Base-by-base conservation (phyloP, 2,888 invertebrate genomes). In the Microctonus brassicae region DNA sequence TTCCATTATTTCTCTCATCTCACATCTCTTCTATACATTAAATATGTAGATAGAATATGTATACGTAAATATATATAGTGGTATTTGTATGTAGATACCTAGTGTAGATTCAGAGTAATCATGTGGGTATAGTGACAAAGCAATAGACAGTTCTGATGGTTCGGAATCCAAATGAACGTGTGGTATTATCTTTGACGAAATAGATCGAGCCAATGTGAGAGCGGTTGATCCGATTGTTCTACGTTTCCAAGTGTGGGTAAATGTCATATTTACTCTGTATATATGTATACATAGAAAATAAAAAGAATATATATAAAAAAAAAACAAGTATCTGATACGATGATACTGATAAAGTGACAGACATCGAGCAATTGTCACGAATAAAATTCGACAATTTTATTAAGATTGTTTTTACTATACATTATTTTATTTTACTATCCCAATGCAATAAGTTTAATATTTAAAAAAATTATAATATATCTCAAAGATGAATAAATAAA, bases 371-470 rank as follows among this genome's bases (percentile, higher is more conserved):
- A 39, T n/a, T 42, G 29, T 39, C 39, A 13, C n/a, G n/a, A 13
- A 39, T 13, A 13, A 39, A 69, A 61, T 62, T 52, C 52, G 47
- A 69, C 69, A 53, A 69, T 69, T 69, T 52, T 33, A 26, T 61
- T 52, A 61, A 47, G 42, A 69, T 69, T 69, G 68, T 24, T 61
- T 52, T 52, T 60, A 33, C 68, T 29, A 55, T 11, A 22, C n/a
- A 22, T 55, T 4, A 5, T 9, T 0, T 6, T 20, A 13, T 11
- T 55, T 24, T 22, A 55, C 26, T 24, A 55, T 11, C 20, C 20
- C 13, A 11, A 22, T 55, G 11, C 13, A 11, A 9, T 24, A 55
- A 22, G 13, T 47, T n/a, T n/a, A n/a, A n/a, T n/a, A n/a, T n/a
- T n/a, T n/a, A n/a, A n/a, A n/a, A n/a, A n/a, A n/a, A n/a, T n/a